These are phyloP conservation scores for Bufo gargarizans DNA, from an alignment of 2,113 vertebrate genomes.

Conservation along the genomic window DNA sequence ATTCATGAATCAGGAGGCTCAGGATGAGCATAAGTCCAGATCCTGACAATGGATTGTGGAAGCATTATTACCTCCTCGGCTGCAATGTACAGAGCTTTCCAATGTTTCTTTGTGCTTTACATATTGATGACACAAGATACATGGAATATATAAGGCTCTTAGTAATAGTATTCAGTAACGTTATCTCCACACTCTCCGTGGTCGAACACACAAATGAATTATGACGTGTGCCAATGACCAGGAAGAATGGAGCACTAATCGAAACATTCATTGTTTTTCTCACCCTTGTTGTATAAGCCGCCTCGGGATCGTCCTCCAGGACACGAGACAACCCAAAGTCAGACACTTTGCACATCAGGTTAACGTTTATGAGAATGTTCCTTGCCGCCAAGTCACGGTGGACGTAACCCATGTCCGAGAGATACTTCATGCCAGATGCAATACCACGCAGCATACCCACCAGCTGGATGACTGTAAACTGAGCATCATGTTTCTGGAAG, in stretches of 20 bases:
- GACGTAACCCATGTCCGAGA: conserved; percentile 90
- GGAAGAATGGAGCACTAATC: neutral
- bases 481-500: conserved; percentile 92
- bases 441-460: conserved; percentile 90
- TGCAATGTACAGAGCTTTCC: no score
- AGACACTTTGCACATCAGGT: conserved; percentile 94
- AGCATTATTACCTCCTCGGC: no score
- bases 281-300: conserved; percentile 81
- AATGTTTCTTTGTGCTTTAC: no score
- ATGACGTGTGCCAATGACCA: neutral
- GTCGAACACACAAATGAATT: neutral
- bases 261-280: conserved; percentile 57
- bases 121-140: no score
- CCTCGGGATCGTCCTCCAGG: conserved; percentile 87
- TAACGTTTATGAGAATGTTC: conserved; percentile 94
- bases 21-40: no score
- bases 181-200: neutral
- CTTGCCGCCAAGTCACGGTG: conserved; percentile 85
- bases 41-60: no score
- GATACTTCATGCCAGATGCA: conserved; percentile 87
- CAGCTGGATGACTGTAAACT: conserved; percentile 94
- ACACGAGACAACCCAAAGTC: conserved; percentile 95
- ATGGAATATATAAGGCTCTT: neutral
- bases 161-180: neutral
- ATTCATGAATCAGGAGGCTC: no score